phyloP scores from a whole-genome alignment of 2,113 vertebrate genomes.

The Collichthys lucidus region DNA sequence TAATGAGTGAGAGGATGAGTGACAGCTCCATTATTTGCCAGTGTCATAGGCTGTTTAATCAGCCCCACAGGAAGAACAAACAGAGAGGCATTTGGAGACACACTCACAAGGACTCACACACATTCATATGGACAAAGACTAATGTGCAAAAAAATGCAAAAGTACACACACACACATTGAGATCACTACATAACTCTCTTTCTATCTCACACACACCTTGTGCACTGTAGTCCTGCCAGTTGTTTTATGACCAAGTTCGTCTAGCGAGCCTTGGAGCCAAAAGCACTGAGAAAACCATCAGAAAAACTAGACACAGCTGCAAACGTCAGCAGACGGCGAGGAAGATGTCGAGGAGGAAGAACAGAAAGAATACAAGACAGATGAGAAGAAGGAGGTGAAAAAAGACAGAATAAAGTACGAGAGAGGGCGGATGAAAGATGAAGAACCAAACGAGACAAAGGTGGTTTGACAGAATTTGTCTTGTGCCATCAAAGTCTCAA shows the following conservation, averaged over 20 bases:
- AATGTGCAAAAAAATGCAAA: slow-evolving; percentile 13
- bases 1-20: slow-evolving; percentile 56
- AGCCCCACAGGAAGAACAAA: slow-evolving; percentile 45
- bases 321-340: slow-evolving; percentile 7
- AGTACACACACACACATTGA: background rate
- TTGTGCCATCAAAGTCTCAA: background rate
- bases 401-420: background rate
- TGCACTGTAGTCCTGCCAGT: slow-evolving; percentile 5
- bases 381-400: background rate
- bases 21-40: slow-evolving; percentile 49
- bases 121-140: slow-evolving; percentile 8
- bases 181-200: background rate
- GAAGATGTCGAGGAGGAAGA: background rate
- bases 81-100: slow-evolving; percentile 28
- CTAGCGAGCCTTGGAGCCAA: background rate
- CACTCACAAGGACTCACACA: slow-evolving; percentile 22
- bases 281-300: slow-evolving; percentile 23
- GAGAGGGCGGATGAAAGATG: background rate
- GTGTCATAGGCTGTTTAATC: slow-evolving; percentile 55
- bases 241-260: slow-evolving; percentile 43
- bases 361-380: slow-evolving; percentile 5
- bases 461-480: background rate
- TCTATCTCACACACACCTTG: background rate
- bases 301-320: slow-evolving; percentile 31
- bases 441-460: background rate